These are phyloP conservation scores for Lota lota DNA, from an alignment of 2,113 vertebrate genomes.

Conservation along the genomic window DNA sequence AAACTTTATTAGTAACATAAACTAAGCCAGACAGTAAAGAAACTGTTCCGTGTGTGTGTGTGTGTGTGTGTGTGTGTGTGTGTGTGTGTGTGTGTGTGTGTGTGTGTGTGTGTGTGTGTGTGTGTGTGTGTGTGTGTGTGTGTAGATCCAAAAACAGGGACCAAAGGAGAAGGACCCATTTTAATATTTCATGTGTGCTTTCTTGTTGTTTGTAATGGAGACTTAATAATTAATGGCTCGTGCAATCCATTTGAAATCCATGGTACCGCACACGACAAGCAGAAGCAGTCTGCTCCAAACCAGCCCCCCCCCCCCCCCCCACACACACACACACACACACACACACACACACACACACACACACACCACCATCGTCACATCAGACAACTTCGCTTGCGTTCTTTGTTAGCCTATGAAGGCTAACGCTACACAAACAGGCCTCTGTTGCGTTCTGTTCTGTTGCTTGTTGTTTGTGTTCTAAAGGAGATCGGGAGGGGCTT, in stretches of 20 bases:
- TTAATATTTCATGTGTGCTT: conserved; percentile 66
- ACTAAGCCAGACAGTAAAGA: no score
- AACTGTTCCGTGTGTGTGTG: no score
- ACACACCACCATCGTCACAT: background rate
- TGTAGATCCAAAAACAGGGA: conserved; percentile 22
- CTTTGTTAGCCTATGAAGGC: conserved; percentile 58
- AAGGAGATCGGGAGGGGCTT: conserved; percentile 31
- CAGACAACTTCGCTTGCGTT: conserved; percentile 32
- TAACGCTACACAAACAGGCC: conserved; percentile 55
- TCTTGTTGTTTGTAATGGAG: conserved; percentile 72
- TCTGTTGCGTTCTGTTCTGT: conserved; percentile 46
- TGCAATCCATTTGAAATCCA: conserved; percentile 68
- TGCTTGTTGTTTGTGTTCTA: conserved; percentile 58
- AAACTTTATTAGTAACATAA: no score
- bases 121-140: no score
- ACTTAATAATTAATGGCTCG: conserved; percentile 74
- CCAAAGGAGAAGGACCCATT: conserved; percentile 46
- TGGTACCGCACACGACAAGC: conserved; percentile 40
- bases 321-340: background rate
- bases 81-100: no score
- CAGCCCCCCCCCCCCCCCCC: background rate
- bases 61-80: no score
- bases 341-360: background rate
- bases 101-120: no score
- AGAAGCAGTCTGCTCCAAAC: conserved; percentile 30